Conservation (phyloP, 2,888 invertebrate species). For the Galerucella nymphaeae region DNA sequence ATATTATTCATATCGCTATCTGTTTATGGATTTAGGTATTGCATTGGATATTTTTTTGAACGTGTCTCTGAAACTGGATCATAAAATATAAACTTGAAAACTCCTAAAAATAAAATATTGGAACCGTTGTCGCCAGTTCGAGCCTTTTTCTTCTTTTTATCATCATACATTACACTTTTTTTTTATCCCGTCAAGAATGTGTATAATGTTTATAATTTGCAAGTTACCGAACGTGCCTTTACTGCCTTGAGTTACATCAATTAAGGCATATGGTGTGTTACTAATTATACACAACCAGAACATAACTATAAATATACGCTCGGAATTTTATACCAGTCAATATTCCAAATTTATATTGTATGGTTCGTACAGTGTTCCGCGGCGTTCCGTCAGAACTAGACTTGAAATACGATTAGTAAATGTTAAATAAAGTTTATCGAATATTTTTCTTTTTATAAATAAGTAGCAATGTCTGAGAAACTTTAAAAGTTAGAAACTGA, state of each 20-base stretch:
- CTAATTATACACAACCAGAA: conserved; percentile 26
- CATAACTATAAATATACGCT: conserved; percentile 27
- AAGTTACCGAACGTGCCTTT: conserved; percentile 33
- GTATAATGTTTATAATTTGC: conserved; percentile 25
- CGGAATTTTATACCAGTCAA: conserved; percentile 13
- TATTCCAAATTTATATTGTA: background rate
- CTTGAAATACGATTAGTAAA: too few relatives aligned
- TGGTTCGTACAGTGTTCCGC: background rate
- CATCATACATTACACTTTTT: background rate
- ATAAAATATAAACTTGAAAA: conserved; percentile 2
- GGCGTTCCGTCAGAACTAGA: too few relatives aligned
- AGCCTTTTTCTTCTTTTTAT: background rate
- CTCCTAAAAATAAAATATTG: conserved; percentile 2
- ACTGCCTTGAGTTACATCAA: conserved; percentile 33
- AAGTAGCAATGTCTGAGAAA: too few relatives aligned
- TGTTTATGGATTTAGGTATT: background rate
- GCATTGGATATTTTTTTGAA: background rate
- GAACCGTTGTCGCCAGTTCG: background rate
- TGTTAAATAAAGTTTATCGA: too few relatives aligned
- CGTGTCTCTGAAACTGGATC: background rate
- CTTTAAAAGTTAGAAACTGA: too few relatives aligned
- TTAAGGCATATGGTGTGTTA: conserved; percentile 31
- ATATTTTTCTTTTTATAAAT: too few relatives aligned
- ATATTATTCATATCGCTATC: background rate
- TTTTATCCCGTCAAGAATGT: conserved; percentile 21